A percentile compares a stretch with the other conserved stretches of the same genome.
phyloP scores from a whole-genome alignment of 2,888 invertebrate species.

The Mesorhabditis spiculigera region DNA sequence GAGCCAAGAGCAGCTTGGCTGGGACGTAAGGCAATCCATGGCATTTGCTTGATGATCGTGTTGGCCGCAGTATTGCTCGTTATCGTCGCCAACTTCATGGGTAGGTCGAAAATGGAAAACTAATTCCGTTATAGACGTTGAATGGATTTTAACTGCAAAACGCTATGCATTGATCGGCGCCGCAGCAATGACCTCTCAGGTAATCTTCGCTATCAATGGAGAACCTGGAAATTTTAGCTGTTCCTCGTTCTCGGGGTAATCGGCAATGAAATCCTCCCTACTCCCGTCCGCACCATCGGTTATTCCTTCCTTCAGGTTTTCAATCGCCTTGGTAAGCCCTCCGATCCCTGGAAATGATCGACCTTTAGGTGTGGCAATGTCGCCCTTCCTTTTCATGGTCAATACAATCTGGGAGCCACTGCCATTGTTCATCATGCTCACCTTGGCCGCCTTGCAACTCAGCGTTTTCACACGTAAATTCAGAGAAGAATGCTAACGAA shows the following conservation, averaged over 20 bases:
- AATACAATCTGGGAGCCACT: neutral
- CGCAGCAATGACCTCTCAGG: slow-evolving; percentile 17
- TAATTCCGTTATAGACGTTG: neutral
- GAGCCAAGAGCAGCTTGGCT: neutral
- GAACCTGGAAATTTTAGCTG: slow-evolving; percentile 5
- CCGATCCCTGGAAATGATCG: neutral
- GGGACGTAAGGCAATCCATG: slow-evolving; percentile 10
- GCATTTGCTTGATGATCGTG: slow-evolving; percentile 20
- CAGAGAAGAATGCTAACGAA: neutral
- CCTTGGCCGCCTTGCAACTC: neutral
- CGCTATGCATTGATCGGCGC: slow-evolving; percentile 14
- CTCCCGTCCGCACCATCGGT: slow-evolving; percentile 11
- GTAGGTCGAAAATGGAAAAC: slow-evolving; percentile 18
- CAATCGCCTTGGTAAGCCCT: slow-evolving; percentile 6
- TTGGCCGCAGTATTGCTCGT: slow-evolving; percentile 17
- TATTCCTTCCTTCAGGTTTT: slow-evolving; percentile 10
- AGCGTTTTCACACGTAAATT: neutral
- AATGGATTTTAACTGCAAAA: neutral
- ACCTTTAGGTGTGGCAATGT: neutral
- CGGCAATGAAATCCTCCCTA: neutral
- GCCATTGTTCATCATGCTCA: slow-evolving; percentile 2
- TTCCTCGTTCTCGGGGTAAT: neutral
- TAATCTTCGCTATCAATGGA: slow-evolving; percentile 8
- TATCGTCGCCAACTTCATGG: slow-evolving; percentile 8
- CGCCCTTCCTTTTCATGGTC: neutral